Evolutionary conservation across 2,797 vertebrate genomes (phyloP), one percentile per base, ranked within the genome.

Genomic region (Lacerta agilis): DNA sequence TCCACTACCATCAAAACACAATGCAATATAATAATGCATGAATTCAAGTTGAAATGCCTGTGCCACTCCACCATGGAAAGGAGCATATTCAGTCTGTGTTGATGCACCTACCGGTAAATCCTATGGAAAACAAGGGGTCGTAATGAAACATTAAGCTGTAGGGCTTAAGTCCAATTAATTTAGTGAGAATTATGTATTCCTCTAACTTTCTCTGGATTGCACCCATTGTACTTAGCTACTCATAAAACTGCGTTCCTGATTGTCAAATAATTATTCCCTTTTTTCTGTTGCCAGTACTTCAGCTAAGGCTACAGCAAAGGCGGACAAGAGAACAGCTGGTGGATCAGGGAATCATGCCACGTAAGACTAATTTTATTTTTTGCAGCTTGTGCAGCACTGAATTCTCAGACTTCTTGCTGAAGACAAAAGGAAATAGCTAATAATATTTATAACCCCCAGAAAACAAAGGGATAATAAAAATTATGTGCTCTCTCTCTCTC

Each of bases 271-370:
- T 83, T 38, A 72, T 33, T 87, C 82, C 55, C 41, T 95, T 90
- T 94, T 95, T 94, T 94, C 85, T 95, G 93, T 96, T 96, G 87
- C 79, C 96, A 99, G 99, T 98, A 89, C 98, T 99, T 94, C 99
- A 99, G 95, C 97, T 99, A 94, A 98, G 98, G 96, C 97, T 99
- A 83, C 98, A 99, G 87, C 98, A 99, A 94, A 98, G 98, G 94
- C 97, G 98, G 90, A 99, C 97, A n/a, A 97, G 98, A 91, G 98
- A 99, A 91, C 98, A 99, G 93, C 98, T 99, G 84, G 98, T 98
- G 96, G 98, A 99, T 95, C 99, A 99, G 96, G 98, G 99, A 97
- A 99, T 99, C 97, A 99, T 99, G 98, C 98, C 98, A 92, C 98
- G 98, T 99, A 97, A 99, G 99, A 82, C 20, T 86, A 23, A 1